These are phyloP conservation scores for Ochotona princeps DNA, from an alignment of 2,113 vertebrate species.

Conservation along the genomic window DNA sequence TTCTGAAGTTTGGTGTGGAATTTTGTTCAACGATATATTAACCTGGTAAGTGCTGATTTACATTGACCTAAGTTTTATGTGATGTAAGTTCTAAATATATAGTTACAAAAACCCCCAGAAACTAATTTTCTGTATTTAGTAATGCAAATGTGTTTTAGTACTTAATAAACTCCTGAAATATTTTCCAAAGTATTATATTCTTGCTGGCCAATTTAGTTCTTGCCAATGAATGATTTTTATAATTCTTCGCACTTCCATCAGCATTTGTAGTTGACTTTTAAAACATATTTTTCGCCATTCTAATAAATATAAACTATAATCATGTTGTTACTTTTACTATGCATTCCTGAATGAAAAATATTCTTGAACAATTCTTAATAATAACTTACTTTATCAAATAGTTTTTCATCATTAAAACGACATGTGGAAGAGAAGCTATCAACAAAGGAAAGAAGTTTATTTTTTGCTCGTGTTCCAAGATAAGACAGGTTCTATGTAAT, in stretches of 20 bases:
- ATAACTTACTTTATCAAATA: background rate
- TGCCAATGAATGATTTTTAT: background rate
- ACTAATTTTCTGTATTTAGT: background rate
- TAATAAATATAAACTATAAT: background rate
- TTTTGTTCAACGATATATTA: background rate
- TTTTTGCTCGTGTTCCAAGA: no score
- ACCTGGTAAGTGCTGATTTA: background rate
- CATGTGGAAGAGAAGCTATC: no score
- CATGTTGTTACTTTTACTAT: background rate
- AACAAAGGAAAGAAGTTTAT: no score
- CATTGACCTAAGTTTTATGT: background rate
- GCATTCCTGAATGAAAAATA: background rate
- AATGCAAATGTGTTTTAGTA: background rate
- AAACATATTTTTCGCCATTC: background rate
- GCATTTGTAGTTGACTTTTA: background rate
- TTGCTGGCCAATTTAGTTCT: background rate
- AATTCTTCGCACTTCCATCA: background rate
- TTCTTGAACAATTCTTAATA: background rate
- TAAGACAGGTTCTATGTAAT: no score
- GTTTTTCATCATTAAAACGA: no score
- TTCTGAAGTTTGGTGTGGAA: background rate
- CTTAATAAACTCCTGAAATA: background rate
- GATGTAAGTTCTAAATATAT: background rate
- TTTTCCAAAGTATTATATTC: background rate
- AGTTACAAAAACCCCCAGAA: background rate